phyloP scores from a whole-genome alignment of 1,140 invertebrate species.

The Lamellibrachia luymesi region DNA sequence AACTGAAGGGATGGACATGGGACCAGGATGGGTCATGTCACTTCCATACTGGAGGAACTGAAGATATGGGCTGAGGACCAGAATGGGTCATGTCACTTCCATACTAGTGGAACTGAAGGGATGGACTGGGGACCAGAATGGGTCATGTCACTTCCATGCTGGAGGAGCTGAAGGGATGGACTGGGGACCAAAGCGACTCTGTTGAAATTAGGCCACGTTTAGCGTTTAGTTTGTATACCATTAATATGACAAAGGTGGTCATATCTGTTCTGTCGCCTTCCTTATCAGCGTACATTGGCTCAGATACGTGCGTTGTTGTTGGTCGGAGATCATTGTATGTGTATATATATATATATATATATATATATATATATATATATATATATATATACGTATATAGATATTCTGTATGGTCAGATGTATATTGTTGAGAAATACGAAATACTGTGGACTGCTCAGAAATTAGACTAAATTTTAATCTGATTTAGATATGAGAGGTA shows the following conservation, averaged over 20 bases:
- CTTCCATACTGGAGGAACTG: neutral
- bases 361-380: neutral
- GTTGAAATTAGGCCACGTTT: neutral
- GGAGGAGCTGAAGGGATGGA: neutral
- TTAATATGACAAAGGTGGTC: neutral
- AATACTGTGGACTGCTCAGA: neutral
- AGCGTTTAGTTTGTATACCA: neutral
- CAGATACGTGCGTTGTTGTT: neutral
- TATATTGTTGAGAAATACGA: neutral
- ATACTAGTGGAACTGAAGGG: neutral
- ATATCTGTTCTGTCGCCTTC: neutral
- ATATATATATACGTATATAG: neutral
- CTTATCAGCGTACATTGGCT: neutral
- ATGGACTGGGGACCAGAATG: neutral
- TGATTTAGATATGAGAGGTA: neutral
- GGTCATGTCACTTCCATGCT: neutral
- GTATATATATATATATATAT: neutral
- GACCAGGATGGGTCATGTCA: neutral
- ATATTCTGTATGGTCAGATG: neutral
- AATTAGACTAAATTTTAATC: neutral
- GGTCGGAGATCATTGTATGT: neutral
- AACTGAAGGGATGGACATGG: neutral
- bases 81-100: neutral
- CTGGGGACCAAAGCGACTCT: neutral
- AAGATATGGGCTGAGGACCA: neutral